Base-by-base conservation (phyloP, 2,797 vertebrate genomes). In the Todus mexicanus region DNA sequence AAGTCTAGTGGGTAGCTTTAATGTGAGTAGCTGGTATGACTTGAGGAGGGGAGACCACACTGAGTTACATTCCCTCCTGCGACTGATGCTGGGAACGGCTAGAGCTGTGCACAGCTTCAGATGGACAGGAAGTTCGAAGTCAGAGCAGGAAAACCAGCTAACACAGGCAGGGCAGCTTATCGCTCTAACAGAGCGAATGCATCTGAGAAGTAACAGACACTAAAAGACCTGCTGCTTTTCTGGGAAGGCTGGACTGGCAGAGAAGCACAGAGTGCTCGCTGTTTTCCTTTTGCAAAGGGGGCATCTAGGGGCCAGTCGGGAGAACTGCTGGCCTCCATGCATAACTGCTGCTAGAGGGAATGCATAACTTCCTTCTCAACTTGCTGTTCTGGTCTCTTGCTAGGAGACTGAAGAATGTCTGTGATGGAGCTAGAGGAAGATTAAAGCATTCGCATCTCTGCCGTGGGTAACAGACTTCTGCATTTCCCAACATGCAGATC, bases 241-340 rank as follows among this genome's bases (percentile, higher is more conserved):
- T 21, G 42, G 38, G 23, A 69, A 8, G 65, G 45, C 40, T 50
- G 33, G 69, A 73, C 37, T 45, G 54, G 10, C 40, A 42, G 35
- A 25, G 59, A 77, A 75, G 56, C 8, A 2, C 6, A 0, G 31
- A 13, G 31, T 11, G 37, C 29, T 73, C 9, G 0, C 40, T 48
- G 11, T 53, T 90, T 88, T 31, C 56, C 29, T 88, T 64, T 73
- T 77, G 91, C 59, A 80, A 83, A 88, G 73, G 45, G n/a, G 59
- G 71, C 96, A 94, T 75, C 94, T 95, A 94, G 89, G 73, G 94
- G 91, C 47, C 73, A 35, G 7, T 29, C 5, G 47, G 43, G 37
- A 92, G 76, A 90, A 94, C 57, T 80, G 61, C 84, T 53, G 29
- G 31, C 33, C 51, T 85, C 40, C n/a, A 13, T 1, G 9, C 3